phyloP scores from a whole-genome alignment of 2,113 vertebrate genomes.

The Kryptolebias marmoratus region DNA sequence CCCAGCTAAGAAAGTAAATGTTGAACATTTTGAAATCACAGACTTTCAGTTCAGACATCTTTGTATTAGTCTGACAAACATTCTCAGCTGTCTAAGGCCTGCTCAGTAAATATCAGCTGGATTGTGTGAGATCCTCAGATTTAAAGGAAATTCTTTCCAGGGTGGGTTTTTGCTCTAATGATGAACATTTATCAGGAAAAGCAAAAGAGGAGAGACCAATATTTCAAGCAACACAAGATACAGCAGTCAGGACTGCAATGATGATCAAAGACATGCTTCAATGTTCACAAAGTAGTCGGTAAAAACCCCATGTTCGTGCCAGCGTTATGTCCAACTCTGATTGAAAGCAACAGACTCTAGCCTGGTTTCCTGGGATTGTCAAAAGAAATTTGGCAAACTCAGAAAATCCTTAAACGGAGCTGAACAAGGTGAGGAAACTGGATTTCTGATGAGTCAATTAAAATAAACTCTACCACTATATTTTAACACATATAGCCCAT shows the following conservation, averaged over 20 bases:
- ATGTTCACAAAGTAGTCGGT: slow-evolving; percentile 14
- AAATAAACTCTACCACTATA: slow-evolving; percentile 4
- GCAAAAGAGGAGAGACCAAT: slow-evolving; percentile 5
- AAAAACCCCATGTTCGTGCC: slow-evolving; percentile 25
- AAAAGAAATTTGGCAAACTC: slow-evolving; percentile 40
- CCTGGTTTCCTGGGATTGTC: slow-evolving; percentile 10
- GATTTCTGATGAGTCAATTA: slow-evolving; percentile 20
- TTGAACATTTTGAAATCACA: slow-evolving; percentile 20
- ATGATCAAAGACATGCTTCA: slow-evolving; percentile 29
- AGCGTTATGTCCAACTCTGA: slow-evolving; percentile 28
- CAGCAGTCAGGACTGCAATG: slow-evolving; percentile 10
- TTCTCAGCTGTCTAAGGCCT: slow-evolving; percentile 25
- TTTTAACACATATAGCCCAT: background rate
- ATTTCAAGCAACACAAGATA: slow-evolving; percentile 8
- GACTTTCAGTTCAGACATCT: slow-evolving; percentile 20
- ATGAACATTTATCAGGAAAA: slow-evolving; percentile 12
- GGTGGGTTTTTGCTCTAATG: slow-evolving; percentile 20
- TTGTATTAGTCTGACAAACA: slow-evolving; percentile 16
- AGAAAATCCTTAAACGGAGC: slow-evolving; percentile 24
- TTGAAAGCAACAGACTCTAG: slow-evolving; percentile 21
- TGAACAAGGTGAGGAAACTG: background rate
- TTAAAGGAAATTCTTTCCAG: slow-evolving; percentile 39
- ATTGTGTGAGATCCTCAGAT: slow-evolving; percentile 31
- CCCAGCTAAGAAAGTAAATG: slow-evolving; percentile 22
- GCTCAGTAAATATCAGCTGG: slow-evolving; percentile 35